These are phyloP conservation scores for Heliconius erato DNA, from an alignment of 2,888 invertebrate species.

Conservation along the genomic window DNA sequence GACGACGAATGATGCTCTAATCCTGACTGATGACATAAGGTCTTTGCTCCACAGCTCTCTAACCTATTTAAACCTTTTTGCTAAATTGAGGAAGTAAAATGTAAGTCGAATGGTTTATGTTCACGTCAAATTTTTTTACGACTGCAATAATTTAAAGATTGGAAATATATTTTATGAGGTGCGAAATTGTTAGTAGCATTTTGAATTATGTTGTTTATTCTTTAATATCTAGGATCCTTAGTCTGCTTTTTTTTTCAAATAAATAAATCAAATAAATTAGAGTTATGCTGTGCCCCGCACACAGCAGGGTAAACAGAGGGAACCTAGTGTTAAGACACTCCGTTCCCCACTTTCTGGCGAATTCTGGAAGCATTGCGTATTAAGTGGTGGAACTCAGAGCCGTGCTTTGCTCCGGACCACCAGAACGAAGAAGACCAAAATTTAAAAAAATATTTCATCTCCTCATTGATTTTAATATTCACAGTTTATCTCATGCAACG, in stretches of 20 bases:
- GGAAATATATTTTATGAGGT: constrained; percentile 11
- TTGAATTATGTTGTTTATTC: background rate
- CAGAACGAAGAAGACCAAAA: too few relatives aligned
- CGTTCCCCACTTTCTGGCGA: too few relatives aligned
- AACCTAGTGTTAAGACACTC: too few relatives aligned
- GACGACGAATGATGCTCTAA: constrained; percentile 34
- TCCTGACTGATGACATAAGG: constrained; percentile 43
- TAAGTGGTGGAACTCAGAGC: too few relatives aligned
- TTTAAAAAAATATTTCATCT: too few relatives aligned
- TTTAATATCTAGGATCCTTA: background rate
- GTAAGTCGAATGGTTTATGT: constrained; percentile 17
- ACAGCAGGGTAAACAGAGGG: too few relatives aligned
- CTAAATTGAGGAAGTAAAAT: constrained; percentile 19
- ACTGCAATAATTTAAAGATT: constrained; percentile 7
- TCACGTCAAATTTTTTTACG: constrained; percentile 17
- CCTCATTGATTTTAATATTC: too few relatives aligned
- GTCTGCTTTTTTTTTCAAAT: background rate
- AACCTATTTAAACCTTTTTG: constrained; percentile 29
- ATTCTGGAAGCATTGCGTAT: too few relatives aligned
- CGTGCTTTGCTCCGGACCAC: too few relatives aligned
- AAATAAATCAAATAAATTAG: background rate
- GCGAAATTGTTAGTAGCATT: background rate
- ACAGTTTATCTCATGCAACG: too few relatives aligned
- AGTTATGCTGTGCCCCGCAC: too few relatives aligned
- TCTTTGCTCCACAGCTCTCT: constrained; percentile 35